Conservation (phyloP, 2,797 vertebrate species). For the Lateolabrax maculatus region DNA sequence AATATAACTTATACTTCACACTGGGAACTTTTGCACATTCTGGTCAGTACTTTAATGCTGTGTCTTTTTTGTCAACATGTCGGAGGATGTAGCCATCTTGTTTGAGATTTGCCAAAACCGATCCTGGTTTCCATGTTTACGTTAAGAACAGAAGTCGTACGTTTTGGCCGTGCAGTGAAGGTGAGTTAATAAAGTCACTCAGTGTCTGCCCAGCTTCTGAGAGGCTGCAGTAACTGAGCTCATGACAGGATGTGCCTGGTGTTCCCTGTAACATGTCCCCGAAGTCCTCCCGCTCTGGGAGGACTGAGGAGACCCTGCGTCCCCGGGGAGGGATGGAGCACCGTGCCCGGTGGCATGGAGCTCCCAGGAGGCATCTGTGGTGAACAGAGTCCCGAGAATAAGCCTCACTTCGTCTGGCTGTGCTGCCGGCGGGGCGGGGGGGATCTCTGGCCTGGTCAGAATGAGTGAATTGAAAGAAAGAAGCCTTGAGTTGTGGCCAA, state of each 20-base stretch:
- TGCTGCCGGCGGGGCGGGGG: not conserved
- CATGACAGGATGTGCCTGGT: not conserved
- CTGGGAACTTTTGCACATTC: no score
- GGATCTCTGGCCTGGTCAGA: not conserved
- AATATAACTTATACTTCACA: no score
- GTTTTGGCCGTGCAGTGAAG: no score
- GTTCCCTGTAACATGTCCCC: not conserved
- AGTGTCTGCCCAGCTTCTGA: not conserved
- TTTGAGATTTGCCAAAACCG: no score
- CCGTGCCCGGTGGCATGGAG: not conserved
- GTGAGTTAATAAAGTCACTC: no score
- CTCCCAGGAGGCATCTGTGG: slow-evolving; percentile 23
- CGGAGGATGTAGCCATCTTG: no score
- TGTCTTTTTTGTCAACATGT: no score
- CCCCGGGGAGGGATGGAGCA: not conserved
- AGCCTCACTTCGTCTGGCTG: slow-evolving; percentile 16
- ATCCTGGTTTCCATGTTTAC: no score
- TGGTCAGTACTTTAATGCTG: no score
- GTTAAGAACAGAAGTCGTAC: no score
- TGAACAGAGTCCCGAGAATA: not conserved
- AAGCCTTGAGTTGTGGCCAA: slow-evolving; percentile 11
- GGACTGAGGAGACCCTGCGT: no score
- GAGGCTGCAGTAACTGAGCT: not conserved
- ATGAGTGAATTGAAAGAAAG: slow-evolving; percentile 7
- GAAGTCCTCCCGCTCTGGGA: not conserved